Percentiles rank a stretch among this genome's conserved stretches.
These are phyloP conservation scores for Arnoldichthys spilopterus DNA, from an alignment of 2,797 vertebrate genomes.

Conservation along the genomic window DNA sequence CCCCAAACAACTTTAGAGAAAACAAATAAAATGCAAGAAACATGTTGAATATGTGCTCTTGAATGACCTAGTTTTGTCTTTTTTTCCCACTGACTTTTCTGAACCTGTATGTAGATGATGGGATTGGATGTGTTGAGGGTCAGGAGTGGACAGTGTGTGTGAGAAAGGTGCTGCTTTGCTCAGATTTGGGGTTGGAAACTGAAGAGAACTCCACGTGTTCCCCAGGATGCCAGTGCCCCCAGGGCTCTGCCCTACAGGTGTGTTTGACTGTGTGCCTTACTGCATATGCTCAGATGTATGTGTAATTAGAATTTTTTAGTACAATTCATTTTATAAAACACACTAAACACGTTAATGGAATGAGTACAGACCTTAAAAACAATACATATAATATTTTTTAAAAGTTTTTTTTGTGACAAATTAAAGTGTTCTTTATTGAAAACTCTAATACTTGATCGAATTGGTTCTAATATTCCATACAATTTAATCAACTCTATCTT, in stretches of 20 bases:
- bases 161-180: conserved; percentile 75
- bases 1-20: too few species aligned
- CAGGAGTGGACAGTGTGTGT: conserved; percentile 82
- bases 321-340: too few species aligned
- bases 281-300: background rate
- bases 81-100: background rate
- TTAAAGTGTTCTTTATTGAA: background rate
- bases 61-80: too few species aligned
- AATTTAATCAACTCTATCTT: too few species aligned
- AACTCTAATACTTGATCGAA: background rate
- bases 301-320: conserved; percentile 16
- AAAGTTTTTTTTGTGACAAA: background rate
- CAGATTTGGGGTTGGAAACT: conserved; percentile 71
- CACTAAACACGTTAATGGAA: too few species aligned
- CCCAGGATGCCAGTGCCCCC: conserved; percentile 83
- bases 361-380: too few species aligned
- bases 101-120: conserved; percentile 65
- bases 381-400: background rate
- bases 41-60: background rate
- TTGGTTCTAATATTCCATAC: background rate
- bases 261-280: conserved; percentile 2
- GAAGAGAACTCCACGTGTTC: conserved; percentile 72
- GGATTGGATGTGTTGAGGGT: conserved; percentile 72
- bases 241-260: conserved; percentile 73
- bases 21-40: too few species aligned